Base-by-base conservation (phyloP, 2,113 vertebrate species). In the Bambusicola thoracicus region DNA sequence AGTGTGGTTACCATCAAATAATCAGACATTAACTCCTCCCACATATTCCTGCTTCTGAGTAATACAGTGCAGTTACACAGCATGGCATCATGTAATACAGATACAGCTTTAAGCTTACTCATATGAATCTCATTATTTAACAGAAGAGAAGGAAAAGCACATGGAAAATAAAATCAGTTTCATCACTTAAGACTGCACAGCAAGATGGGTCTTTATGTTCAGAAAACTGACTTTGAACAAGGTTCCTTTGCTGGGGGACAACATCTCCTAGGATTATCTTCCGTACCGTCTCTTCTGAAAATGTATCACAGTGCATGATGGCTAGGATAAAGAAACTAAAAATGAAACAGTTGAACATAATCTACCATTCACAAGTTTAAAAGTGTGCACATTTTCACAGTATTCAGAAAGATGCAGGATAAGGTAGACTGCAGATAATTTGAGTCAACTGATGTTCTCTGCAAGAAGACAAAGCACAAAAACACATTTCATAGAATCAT, bases 71-170 rank as follows among this genome's bases (percentile, higher is more conserved):
- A 34, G 14, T 34, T 69, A 63, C 30, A 65, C 8, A 65, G 19
- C n/a, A 72, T 0, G 0, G 11, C 38, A 75, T 48, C 53, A 29
- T 36, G 49, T 21, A 8, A 10, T 18, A 56, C 11, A 51, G 55
- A n/a, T 6, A 44, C 13, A 29, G 19, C 7, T 87, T 73, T 72
- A 15, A 83, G 32, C 34, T 84, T 83, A 65, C 8, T 69, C 30
- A 56, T 56, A 75, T 81, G 36, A 76, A 51, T 61, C 8, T 30
- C 44, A 53, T 12, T 48, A 55, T 46, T 7, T 40, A 32, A 49
- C 20, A 69, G 55, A 67, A 73, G 21, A 73, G 58, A 8, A 2
- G 17, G 22, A 32, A 80, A 53, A 62, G 29, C 5, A 74, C 73
- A 67, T 21, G 5, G 44, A 74, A 88, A 44, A 13, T 34, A 11